Conservation (phyloP, 2,797 vertebrate species). For the Mycteria americana region DNA sequence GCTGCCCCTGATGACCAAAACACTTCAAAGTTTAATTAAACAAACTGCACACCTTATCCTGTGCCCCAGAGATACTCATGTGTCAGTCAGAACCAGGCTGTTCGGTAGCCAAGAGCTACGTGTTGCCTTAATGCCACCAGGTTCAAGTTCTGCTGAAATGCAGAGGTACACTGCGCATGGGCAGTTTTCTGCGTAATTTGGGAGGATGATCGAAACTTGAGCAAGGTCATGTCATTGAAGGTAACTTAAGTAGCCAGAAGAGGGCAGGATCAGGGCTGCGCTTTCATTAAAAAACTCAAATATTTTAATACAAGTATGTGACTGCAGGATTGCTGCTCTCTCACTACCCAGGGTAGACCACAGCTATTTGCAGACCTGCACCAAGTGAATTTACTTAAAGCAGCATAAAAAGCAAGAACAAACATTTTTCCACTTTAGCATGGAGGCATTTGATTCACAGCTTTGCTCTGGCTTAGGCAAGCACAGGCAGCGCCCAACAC, state of each 20-base stretch:
- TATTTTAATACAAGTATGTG: neutral
- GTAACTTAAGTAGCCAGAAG: neutral
- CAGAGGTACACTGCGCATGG: fast-evolving
- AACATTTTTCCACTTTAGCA: neutral
- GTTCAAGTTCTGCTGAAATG: neutral
- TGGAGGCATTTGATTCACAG: neutral
- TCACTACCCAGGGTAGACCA: neutral
- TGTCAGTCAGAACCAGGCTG: neutral
- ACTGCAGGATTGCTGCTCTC: neutral
- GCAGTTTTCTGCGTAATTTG: neutral
- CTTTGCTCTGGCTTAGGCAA: neutral
- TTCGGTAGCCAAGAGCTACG: neutral
- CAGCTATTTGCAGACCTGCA: neutral
- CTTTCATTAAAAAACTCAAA: neutral
- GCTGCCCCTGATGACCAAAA: neutral
- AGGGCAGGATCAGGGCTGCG: neutral
- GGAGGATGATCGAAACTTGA: neutral
- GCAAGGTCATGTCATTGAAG: neutral
- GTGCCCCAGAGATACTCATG: neutral
- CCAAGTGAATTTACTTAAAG: neutral
- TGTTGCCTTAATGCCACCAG: neutral
- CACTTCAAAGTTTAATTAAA: neutral
- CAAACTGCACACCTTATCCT: neutral
- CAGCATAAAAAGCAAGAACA: neutral
- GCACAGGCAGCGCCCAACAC: neutral